Evolutionary conservation across 1,140 invertebrate species (phyloP).

Genomic region (Batillaria attramentaria): DNA sequence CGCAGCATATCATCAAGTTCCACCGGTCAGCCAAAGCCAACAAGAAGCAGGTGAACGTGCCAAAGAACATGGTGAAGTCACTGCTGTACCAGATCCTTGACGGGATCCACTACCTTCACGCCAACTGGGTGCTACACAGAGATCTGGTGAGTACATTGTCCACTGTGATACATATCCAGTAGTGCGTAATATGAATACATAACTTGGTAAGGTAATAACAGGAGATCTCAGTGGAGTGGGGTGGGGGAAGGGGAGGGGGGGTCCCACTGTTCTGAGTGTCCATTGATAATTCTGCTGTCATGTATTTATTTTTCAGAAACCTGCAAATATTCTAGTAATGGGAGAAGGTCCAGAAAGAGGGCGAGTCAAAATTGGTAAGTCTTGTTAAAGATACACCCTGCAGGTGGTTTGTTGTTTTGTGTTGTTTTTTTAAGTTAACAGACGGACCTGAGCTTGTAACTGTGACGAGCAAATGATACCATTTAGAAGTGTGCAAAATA

Average conservation of each 20-base stretch:
- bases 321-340: conserved; percentile 99
- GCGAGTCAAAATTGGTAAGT: conserved; percentile 89
- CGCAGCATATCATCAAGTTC: conserved; percentile 98
- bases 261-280: no score
- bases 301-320: conserved; percentile 81
- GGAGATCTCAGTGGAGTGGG: no score
- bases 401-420: no score
- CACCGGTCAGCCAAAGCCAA: conserved; percentile 98
- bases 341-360: conserved; percentile 97
- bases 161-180: background rate
- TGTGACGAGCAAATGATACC: no score
- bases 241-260: no score
- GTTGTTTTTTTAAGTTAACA: no score
- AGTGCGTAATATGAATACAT: no score
- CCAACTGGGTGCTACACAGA: conserved; percentile 99
- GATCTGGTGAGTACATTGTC: conserved; percentile 88
- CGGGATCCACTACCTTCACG: conserved; percentile 99
- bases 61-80: conserved; percentile 90
- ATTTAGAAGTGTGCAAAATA: no score
- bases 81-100: conserved; percentile 98
- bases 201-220: no score
- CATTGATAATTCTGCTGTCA: conserved; percentile 26
- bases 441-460: no score
- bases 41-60: conserved; percentile 95
- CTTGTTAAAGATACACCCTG: no score